phyloP scores from a whole-genome alignment of 2,888 invertebrate genomes.

The Anthophora plumipes region DNA sequence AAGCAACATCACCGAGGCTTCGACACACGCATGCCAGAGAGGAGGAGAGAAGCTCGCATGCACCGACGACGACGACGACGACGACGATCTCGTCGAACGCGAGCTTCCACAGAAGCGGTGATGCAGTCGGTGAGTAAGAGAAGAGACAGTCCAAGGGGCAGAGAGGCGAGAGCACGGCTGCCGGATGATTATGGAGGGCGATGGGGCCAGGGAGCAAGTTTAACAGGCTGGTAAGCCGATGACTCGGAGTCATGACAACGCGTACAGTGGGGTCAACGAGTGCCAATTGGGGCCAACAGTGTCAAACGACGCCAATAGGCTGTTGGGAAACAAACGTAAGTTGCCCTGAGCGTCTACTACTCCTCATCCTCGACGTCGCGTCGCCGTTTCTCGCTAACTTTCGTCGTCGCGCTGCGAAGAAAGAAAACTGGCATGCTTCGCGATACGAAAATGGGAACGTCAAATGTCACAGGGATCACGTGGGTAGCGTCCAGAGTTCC shows the following conservation, averaged over 20 bases:
- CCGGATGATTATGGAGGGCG: constrained; percentile 76
- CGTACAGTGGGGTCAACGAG: constrained; percentile 82
- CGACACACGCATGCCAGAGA: constrained; percentile 48
- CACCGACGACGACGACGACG: constrained; percentile 1
- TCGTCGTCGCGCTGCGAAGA: constrained; percentile 6
- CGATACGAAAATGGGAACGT: constrained; percentile 20
- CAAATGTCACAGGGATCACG: not conserved
- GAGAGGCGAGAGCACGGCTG: constrained; percentile 39
- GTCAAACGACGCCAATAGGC: constrained; percentile 83
- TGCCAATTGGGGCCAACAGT: constrained; percentile 83
- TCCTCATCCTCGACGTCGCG: constrained; percentile 6
- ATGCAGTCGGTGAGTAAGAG: not conserved
- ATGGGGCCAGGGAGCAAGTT: constrained; percentile 81
- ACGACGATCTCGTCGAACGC: too few species aligned
- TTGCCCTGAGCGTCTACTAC: constrained; percentile 23
- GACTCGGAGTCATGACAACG: constrained; percentile 84
- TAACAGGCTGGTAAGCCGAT: constrained; percentile 83
- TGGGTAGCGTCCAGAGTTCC: not conserved
- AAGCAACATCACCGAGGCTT: constrained; percentile 44
- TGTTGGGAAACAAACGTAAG: constrained; percentile 83
- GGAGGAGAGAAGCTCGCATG: constrained; percentile 14
- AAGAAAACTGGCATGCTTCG: constrained; percentile 21
- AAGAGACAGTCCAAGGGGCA: not conserved
- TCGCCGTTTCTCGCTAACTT: constrained; percentile 13
- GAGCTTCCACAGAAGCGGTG: constrained; percentile 18